Conservation (phyloP, 2,888 invertebrate species). For the Harpagoxenus sublaevis region DNA sequence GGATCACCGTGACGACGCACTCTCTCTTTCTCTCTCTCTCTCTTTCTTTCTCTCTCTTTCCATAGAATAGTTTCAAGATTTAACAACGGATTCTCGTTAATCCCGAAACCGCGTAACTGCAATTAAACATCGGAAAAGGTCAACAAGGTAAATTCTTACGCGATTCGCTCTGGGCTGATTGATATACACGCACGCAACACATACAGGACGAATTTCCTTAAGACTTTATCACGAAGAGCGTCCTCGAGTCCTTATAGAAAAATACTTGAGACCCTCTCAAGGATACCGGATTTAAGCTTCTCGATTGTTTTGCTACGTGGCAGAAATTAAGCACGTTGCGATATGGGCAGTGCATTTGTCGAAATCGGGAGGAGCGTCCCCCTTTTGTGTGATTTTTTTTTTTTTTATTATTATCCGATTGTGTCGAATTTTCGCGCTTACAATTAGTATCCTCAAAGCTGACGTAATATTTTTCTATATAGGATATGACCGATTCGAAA, state of each 20-base stretch:
- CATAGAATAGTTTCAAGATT: constrained; percentile 47
- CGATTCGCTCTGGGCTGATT: constrained; percentile 37
- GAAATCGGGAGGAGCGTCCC: background rate
- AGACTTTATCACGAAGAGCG: constrained; percentile 33
- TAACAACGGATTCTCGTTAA: constrained; percentile 42
- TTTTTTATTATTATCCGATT: background rate
- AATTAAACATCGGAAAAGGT: constrained; percentile 43
- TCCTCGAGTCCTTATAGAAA: constrained; percentile 41
- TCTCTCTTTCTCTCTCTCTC: background rate
- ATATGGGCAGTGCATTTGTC: constrained; percentile 44
- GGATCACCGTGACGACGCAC: constrained; percentile 2
- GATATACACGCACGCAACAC: constrained; percentile 25
- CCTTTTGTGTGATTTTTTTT: background rate
- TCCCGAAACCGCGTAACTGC: constrained; percentile 41
- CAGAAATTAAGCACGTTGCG: constrained; percentile 15
- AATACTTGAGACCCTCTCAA: constrained; percentile 28
- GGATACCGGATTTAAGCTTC: constrained; percentile 13
- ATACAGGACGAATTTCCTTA: constrained; percentile 30
- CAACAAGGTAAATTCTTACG: constrained; percentile 48
- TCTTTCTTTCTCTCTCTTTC: background rate
- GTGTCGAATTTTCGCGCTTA: background rate
- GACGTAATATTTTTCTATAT: constrained; percentile 43
- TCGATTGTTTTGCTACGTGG: constrained; percentile 11
- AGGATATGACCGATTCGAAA: constrained; percentile 22
- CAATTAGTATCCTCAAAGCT: constrained; percentile 27